These are phyloP conservation scores for Platyrinchus mystaceus DNA, from an alignment of 2,797 vertebrate genomes.

Conservation along the genomic window DNA sequence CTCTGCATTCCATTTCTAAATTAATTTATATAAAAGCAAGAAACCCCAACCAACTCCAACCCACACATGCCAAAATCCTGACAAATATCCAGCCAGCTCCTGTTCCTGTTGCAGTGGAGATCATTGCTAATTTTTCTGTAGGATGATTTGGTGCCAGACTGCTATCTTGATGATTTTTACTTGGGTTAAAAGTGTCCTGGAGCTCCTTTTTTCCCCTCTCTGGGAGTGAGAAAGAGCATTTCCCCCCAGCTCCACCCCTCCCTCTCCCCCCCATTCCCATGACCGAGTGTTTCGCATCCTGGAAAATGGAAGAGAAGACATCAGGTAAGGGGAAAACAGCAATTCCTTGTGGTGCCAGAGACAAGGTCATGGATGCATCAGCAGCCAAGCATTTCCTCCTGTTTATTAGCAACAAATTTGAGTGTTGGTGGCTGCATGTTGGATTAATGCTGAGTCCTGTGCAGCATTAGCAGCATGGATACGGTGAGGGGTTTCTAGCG, in stretches of 20 bases:
- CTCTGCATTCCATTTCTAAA: constrained; percentile 43
- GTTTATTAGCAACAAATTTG: not conserved
- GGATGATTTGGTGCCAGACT: constrained; percentile 20
- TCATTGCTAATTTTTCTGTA: constrained; percentile 28
- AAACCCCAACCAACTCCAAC: not conserved
- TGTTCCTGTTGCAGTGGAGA: not conserved
- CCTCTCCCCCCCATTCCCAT: not conserved
- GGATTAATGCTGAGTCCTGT: not conserved
- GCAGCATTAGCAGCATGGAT: not conserved
- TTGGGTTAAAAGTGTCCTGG: not conserved
- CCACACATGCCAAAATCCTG: constrained; percentile 28
- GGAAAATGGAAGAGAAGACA: not conserved
- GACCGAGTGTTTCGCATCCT: not conserved
- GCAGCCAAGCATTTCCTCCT: not conserved
- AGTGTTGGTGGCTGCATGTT: not conserved
- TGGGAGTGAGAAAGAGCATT: accelerated
- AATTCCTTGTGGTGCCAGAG: not conserved
- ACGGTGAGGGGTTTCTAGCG: not conserved
- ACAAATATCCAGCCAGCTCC: constrained; percentile 29
- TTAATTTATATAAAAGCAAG: constrained; percentile 54
- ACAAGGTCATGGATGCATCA: not conserved
- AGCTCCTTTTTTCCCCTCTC: not conserved
- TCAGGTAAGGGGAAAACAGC: not conserved
- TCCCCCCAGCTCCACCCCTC: not conserved
- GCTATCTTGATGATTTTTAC: not conserved